Evolutionary conservation across 2,888 invertebrate genomes (phyloP).

Genomic region (Synanthedon vespiformis): DNA sequence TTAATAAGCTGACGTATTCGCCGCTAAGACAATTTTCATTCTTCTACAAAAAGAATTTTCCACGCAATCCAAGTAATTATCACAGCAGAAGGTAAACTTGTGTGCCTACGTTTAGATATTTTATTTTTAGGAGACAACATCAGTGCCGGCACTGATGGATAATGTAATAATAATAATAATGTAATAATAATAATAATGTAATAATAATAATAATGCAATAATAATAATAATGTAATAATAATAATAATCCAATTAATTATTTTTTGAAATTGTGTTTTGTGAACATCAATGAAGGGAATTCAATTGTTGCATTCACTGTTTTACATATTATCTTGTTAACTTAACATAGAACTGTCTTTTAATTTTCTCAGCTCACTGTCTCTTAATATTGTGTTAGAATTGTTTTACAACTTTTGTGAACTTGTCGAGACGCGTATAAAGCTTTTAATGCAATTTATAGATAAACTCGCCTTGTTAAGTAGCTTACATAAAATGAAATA

Average conservation of each 20-base stretch:
- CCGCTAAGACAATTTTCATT: slow-evolving; percentile 10
- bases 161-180: too few species aligned
- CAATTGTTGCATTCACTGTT: too few species aligned
- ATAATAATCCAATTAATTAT: too few species aligned
- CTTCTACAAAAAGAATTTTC: slow-evolving; percentile 10
- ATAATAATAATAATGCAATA: too few species aligned
- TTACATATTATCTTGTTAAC: too few species aligned
- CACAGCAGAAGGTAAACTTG: not conserved
- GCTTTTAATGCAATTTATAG: slow-evolving; percentile 9
- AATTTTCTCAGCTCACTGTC: too few species aligned
- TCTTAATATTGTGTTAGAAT: slow-evolving; percentile 2
- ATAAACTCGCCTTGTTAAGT: slow-evolving; percentile 4
- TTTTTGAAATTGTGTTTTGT: too few species aligned
- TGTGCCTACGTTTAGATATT: not conserved
- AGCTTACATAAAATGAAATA: not conserved
- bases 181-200: too few species aligned
- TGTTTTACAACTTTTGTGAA: slow-evolving; percentile 7
- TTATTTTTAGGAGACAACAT: not conserved
- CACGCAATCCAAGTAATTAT: not conserved
- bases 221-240: too few species aligned
- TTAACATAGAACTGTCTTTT: too few species aligned
- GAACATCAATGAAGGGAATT: too few species aligned
- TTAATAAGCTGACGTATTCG: slow-evolving; percentile 7
- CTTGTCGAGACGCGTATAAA: slow-evolving; percentile 5
- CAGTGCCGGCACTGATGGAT: too few species aligned